Evolutionary conservation across 2,797 vertebrate species (phyloP), one percentile per base, ranked within the genome.

Genomic region (Perodicticus potto): DNA sequence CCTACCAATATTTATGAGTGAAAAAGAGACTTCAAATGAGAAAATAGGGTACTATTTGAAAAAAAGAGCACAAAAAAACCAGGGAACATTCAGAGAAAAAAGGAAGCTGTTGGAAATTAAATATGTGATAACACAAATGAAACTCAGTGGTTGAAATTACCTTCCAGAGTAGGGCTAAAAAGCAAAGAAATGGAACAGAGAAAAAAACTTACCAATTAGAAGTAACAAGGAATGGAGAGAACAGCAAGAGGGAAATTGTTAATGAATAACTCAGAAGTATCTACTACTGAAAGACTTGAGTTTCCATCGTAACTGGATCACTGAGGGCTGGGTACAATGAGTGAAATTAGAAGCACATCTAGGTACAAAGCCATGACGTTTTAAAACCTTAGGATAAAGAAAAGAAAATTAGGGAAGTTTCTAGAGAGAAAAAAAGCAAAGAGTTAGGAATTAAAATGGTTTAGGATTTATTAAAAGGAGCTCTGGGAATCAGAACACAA

Each of bases 61-160:
- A 84, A 76, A 7, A 63, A 29, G 13, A 63, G 13, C 25, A 25
- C 20, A 59, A 23, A 53, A 0, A 53, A 37, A 10, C 20, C 6
- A 34, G 4, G 17, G 27, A 63, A 69, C 43, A 93, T 81, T 88
- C 61, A 69, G 57, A 84, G 55, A 87, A 87, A 29, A 86, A 82
- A 84, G 45, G 13, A 27, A 93, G 80, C 83, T 90, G 7, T 89
- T 92, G 25, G n/a, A 94, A 95, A 94, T 93, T 84, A 77, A 86
- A 94, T 94, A 93, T 80, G 76, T 5, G 14, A 57, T 77, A 49
- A 16, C 63, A 88, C 34, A 90, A 73, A 61, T 82, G 70, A 88
- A 94, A 65, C 4, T 72, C 49, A 87, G 6, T 27, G 25, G 40
- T 93, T 97, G 23, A 74, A 82, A 85, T 96, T 49, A 29, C 57